phyloP scores from a whole-genome alignment of 2,113 vertebrate species.

The Xerus inauris region DNA sequence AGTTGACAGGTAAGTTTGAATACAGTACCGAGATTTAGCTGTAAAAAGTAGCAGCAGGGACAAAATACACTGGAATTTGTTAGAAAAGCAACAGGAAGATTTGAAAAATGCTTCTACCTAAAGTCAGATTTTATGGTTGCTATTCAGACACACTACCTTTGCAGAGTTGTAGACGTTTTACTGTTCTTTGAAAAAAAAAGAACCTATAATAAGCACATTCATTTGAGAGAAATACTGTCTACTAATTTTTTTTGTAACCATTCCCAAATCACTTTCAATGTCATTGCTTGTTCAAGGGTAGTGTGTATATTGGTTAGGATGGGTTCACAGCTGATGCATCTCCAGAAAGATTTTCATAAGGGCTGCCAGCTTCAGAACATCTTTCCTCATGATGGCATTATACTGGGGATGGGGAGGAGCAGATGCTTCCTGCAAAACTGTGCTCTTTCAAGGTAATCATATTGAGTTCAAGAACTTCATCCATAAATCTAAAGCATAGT shows the following conservation, averaged over 20 bases:
- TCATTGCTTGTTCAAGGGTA: conserved; percentile 46
- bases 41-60: conserved; percentile 43
- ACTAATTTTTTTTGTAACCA: not conserved
- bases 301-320: not conserved
- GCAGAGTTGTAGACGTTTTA: conserved; percentile 13
- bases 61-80: not conserved
- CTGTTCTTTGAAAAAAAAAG: conserved; percentile 7
- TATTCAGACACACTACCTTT: not conserved
- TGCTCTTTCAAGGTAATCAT: conserved; percentile 94
- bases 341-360: conserved; percentile 92
- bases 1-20: conserved; percentile 18
- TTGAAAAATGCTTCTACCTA: conserved; percentile 27
- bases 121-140: conserved; percentile 19
- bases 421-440: conserved; percentile 91
- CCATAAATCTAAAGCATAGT: conserved; percentile 89
- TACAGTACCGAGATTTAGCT: not conserved
- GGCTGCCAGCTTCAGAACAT: conserved; percentile 87
- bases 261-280: conserved; percentile 58
- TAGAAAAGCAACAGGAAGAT: not conserved
- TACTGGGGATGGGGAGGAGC: conserved; percentile 83
- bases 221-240: conserved; percentile 49
- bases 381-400: conserved; percentile 91
- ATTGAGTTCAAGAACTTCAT: conserved; percentile 87
- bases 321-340: conserved; percentile 83
- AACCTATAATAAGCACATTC: conserved; percentile 54